Conservation (phyloP, 2,888 invertebrate species). For the Eilema griseolum region DNA sequence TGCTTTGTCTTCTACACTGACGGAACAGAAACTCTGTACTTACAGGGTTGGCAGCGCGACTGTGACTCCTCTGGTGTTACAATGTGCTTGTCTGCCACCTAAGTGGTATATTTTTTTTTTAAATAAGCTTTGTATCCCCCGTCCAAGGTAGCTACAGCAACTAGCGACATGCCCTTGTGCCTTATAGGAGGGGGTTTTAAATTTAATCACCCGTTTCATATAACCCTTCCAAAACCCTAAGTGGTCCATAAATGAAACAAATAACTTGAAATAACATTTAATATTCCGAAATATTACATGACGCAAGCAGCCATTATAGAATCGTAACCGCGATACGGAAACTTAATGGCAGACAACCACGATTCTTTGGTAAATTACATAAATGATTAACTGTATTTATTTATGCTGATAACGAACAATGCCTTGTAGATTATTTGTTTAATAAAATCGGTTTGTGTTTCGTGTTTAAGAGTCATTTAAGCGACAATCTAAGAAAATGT, state of each 20-base stretch:
- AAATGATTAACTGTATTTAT: constrained; percentile 10
- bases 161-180: no score
- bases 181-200: no score
- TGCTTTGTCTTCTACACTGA: no score
- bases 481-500: neutral
- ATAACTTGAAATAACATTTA: neutral
- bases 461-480: neutral
- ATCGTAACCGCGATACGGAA: neutral
- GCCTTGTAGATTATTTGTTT: constrained; percentile 1
- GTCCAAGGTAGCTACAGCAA: no score
- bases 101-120: no score
- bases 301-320: neutral
- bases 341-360: constrained; percentile 3
- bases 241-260: neutral
- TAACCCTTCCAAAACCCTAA: neutral
- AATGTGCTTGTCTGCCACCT: no score
- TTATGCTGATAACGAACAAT: constrained; percentile 10
- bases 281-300: constrained; percentile 6
- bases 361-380: constrained; percentile 12
- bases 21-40: no score
- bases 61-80: no score
- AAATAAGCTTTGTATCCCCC: no score
- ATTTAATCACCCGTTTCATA: neutral
- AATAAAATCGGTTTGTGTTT: neutral
- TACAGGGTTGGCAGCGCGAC: no score